Base-by-base conservation (phyloP, 2,888 invertebrate species). In the Scaptomyza caliginosa region DNA sequence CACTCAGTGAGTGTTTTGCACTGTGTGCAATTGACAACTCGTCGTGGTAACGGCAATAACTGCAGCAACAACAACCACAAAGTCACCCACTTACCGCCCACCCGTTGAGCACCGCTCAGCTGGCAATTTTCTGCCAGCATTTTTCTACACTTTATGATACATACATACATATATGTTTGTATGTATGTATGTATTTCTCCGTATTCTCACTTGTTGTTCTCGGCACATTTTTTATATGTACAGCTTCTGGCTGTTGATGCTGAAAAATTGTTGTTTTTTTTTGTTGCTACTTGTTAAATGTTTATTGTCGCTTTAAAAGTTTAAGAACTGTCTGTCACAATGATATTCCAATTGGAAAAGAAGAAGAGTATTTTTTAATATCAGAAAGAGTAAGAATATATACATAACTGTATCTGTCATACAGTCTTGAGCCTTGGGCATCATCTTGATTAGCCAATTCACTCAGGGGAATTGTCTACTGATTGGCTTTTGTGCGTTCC, bases 1-100 rank as follows among this genome's bases (percentile, higher is more conserved):
- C 46, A 50, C 26, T 19, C 48, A 39, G 10, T 8, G 38, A 30
- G 42, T 30, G 42, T n/a, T n/a, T n/a, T 45, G 49, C 39, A 65
- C n/a, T 13, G 74, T 67, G 52, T 66, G 86, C 86, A 65, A 79
- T 83, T 80, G 84, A 83, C 86, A 80, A 86, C 68, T 62, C 60
- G 63, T 60, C 42, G 71, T 39, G 40, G 38, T 45, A 67, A 50
- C 46, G 58, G 52, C 65, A 77, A 64, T 49, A 80, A 48, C 43
- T 43, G n/a, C 40, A 13, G 7, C 40, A 23, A 19, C n/a, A 48
- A 32, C 59, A 26, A 5, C n/a, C n/a, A 45, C 2, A 28, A 17
- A 8, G 26, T 46, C 32, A 51, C 30, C 39, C 36, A 34, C 28
- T 36, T 8, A 1, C 46, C 36, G 19, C 50, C 57, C 57, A 17